Percentiles rank a stretch among this genome's conserved stretches.
Evolutionary conservation across 2,888 invertebrate genomes (phyloP).

Genomic region (Euplagia quadripunctaria): DNA sequence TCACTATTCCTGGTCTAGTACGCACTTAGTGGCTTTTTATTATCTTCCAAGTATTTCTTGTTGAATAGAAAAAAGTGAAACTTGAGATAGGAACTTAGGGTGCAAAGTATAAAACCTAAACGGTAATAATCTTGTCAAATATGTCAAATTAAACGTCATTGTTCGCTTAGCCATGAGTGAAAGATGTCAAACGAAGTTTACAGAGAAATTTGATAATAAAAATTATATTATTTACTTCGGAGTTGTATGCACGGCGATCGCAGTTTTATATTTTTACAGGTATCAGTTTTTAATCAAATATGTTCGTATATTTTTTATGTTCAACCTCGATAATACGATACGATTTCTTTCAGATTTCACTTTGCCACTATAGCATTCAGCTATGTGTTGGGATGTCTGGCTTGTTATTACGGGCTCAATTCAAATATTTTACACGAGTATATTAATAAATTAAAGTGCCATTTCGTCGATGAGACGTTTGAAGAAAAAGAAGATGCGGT

Average conservation of each 20-base stretch:
- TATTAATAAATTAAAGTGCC: slow-evolving; percentile 75
- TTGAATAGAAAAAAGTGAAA: no score
- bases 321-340: slow-evolving; percentile 56
- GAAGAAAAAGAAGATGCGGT: slow-evolving; percentile 57
- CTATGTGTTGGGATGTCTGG: slow-evolving; percentile 85
- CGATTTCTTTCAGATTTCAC: slow-evolving; percentile 79
- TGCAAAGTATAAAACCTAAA: neutral
- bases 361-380: slow-evolving; percentile 76
- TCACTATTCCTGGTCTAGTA: no score
- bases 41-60: no score
- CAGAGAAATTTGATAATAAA: slow-evolving; percentile 81
- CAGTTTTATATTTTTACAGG: slow-evolving; percentile 81
- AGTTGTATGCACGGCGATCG: slow-evolving; percentile 72
- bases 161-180: slow-evolving; percentile 83
- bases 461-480: slow-evolving; percentile 64
- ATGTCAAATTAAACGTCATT: slow-evolving; percentile 74
- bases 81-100: no score
- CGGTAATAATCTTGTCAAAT: slow-evolving; percentile 27
- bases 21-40: no score
- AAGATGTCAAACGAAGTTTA: slow-evolving; percentile 84
- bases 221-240: slow-evolving; percentile 82
- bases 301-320: slow-evolving; percentile 31
- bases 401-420: slow-evolving; percentile 80
- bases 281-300: slow-evolving; percentile 48
- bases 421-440: slow-evolving; percentile 73